These are phyloP conservation scores for Istiophorus platypterus DNA, from an alignment of 2,113 vertebrate genomes.

Conservation along the genomic window DNA sequence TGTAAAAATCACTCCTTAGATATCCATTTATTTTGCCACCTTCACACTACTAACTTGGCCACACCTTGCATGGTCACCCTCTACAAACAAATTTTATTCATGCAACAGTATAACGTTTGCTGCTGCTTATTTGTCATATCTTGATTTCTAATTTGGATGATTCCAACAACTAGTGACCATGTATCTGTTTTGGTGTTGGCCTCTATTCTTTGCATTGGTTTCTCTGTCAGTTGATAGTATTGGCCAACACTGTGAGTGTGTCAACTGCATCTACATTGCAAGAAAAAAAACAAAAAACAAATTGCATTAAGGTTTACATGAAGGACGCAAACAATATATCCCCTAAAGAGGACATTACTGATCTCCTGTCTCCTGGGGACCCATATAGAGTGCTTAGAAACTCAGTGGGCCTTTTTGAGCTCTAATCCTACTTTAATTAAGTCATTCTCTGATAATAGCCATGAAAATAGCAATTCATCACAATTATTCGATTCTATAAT, in stretches of 20 bases:
- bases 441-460: background rate
- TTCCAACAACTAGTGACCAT: background rate
- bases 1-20: background rate
- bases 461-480: background rate
- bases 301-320: background rate
- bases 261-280: background rate
- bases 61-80: background rate
- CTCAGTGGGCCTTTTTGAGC: background rate
- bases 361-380: conserved; percentile 1
- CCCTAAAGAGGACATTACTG: background rate
- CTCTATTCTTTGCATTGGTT: background rate
- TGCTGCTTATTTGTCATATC: background rate
- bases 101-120: background rate
- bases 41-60: background rate
- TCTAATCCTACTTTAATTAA: background rate
- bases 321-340: no score
- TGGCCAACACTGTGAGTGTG: background rate
- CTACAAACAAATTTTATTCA: background rate
- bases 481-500: conserved; percentile 20
- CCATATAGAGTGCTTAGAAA: background rate
- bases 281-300: background rate
- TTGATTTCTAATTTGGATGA: background rate
- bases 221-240: conserved; percentile 14
- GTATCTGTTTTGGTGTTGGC: background rate
- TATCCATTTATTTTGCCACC: background rate